Evolutionary conservation across 2,797 vertebrate species (phyloP), one percentile per base, ranked within the genome.

Genomic region (Acrossocheilus fasciatus): DNA sequence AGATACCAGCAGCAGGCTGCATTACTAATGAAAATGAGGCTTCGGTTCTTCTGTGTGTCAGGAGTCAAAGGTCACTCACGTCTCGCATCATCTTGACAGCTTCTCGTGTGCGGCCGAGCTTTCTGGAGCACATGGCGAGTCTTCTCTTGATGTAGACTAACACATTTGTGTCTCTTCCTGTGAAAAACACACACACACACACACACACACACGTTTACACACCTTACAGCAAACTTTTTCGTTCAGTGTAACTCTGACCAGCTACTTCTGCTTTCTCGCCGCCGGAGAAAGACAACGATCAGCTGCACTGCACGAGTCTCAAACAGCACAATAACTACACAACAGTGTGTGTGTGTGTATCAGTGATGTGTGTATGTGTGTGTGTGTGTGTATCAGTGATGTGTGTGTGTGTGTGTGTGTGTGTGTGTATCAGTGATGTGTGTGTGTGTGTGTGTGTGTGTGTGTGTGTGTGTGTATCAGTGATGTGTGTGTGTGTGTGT

Each of bases 11-110:
- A 50, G 17, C 15, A 50, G 26, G 10, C 47, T 47, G n/a, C 26
- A 50, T 50, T 30, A 34, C 9, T 4, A 26, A 8, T 73, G 17
- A 30, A 50, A 50, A 17, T 34, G 73, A 26, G 17, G 43, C 18
- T 54, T 76, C 1, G 11, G 23, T 23, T 76, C 9, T 39, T 36
- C 10, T 43, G 41, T 36, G 36, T 81, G n/a, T 64, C 4, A 30
- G 26, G 59, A 17, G 62, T 36, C 39, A 77, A 20, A 68, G 23
- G n/a, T 69, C 23, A 86, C 98, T 98, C 95, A 99, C 98, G 92
- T 99, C 98, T 97, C 98, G 96, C 98, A 99, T 99, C 98, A 99
- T 99, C 94, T 99, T 99, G 83, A 98, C 98, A 69, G 98, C 98
- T 96, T 99, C 98, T 93, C 98, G 95, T 89, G 98, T 99, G 86